A percentile compares a stretch with the other conserved stretches of the same genome.
These are phyloP conservation scores for Chionomys nivalis DNA, from an alignment of 2,113 vertebrate genomes.

Conservation along the genomic window DNA sequence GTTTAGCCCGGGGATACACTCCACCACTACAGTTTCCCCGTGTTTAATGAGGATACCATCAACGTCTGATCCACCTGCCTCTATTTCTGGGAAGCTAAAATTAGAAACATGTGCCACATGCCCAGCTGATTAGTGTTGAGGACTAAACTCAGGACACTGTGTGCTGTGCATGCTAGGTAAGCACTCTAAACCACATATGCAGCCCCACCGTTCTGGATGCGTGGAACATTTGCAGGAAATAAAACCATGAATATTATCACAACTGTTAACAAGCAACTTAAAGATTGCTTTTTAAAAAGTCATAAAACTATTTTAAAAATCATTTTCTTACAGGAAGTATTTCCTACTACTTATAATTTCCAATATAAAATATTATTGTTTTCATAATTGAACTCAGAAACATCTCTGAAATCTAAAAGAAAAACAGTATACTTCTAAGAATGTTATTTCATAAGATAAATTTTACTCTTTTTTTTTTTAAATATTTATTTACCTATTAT, in stretches of 20 bases:
- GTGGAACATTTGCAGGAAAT: not conserved
- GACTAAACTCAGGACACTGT: not conserved
- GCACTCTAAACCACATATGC: not conserved
- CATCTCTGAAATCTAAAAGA: constrained; percentile 39
- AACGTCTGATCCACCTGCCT: not conserved
- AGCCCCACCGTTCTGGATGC: constrained; percentile 41
- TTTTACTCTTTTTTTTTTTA: not conserved
- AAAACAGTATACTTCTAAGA: not conserved
- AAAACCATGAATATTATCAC: constrained; percentile 30
- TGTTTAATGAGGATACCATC: not conserved
- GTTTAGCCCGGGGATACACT: constrained; percentile 9
- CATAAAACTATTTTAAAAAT: constrained; percentile 9
- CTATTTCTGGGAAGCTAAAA: not conserved
- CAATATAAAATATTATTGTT: constrained; percentile 47
- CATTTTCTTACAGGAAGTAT: not conserved
- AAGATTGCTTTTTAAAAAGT: not conserved
- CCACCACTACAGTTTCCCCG: not conserved
- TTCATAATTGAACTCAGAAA: constrained; percentile 60
- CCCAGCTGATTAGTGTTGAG: not conserved
- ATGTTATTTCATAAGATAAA: constrained; percentile 34
- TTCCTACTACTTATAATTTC: not conserved
- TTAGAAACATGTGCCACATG: not conserved
- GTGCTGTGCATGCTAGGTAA: too few relatives aligned
- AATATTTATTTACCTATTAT: too few relatives aligned
- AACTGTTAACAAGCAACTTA: constrained; percentile 16